Evolutionary conservation across 2,113 vertebrate species (phyloP).

Genomic region (Dicerorhinus sumatrensis): DNA sequence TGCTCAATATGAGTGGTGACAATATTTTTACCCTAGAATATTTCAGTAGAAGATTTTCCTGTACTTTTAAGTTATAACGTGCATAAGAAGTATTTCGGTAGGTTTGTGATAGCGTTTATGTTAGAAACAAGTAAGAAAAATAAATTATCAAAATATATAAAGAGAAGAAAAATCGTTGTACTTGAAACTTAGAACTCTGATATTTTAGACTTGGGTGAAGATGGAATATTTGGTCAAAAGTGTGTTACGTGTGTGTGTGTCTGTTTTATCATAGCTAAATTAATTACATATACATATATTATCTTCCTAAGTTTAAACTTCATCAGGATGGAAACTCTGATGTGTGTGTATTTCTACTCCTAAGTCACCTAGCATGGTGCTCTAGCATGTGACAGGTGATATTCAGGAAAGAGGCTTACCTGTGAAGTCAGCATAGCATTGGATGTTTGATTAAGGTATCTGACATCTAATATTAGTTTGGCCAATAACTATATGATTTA

Average conservation of each 20-base stretch:
- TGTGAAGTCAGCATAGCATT: not conserved
- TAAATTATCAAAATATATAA: not conserved
- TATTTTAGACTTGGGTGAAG: not conserved
- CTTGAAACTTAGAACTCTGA: not conserved
- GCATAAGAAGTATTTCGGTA: not conserved
- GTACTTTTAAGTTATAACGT: not conserved
- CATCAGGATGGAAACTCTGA: not conserved
- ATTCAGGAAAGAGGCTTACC: not conserved
- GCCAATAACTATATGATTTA: not conserved
- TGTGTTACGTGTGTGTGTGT: not conserved
- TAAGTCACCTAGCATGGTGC: not conserved
- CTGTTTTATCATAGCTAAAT: not conserved
- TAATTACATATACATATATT: not conserved
- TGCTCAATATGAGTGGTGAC: not conserved
- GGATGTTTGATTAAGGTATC: not conserved
- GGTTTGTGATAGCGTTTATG: not conserved
- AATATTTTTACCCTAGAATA: not conserved
- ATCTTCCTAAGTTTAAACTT: not conserved
- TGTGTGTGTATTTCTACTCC: not conserved
- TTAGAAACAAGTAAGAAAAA: slow-evolving; percentile 7
- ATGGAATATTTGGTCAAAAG: not conserved
- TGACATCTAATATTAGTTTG: not conserved
- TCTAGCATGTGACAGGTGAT: not conserved
- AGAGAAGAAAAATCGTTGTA: not conserved
- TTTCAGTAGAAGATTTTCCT: not conserved